Evolutionary conservation across 92 coral and sea anemone species (phyloP), one percentile per base, ranked within the genome.

Genomic region (Chrysogorgia sp.): DNA sequence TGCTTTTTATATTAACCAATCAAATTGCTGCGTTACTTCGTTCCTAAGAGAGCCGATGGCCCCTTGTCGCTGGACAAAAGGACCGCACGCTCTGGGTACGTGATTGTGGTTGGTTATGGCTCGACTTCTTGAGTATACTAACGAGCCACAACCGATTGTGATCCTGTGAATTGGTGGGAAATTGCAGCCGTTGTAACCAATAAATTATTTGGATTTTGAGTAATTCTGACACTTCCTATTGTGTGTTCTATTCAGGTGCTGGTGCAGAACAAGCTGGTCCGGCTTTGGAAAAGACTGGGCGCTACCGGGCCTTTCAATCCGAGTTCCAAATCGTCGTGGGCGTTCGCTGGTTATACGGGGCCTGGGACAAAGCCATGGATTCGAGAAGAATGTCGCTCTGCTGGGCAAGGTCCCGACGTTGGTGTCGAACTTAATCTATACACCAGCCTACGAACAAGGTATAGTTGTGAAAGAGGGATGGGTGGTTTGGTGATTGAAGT

Each of bases 401-500:
- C 96, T 22, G 91, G 89, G 66, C 90, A 90, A 10, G 98, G 98
- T 15, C 98, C 98, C 98, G 1, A 76, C 98, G 20, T 86, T 93
- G 37, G 92, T 93, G 60, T 88, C 92, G 0, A 91, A 91, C 56
- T 77, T 93, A 13, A 93, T 93, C 24, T 96, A 96, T 1, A 93
- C 98, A 12, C 98, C 98, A 4, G 98, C 98, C 10, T 90, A 92
- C 2, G 96, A 93, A 76, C 89, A 90, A 87, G 98, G 98, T 93
- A 62, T 47, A 37, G n/a, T 15, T 7, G 67, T 5, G 8, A 59
- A 59, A 3, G n/a, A 5, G 25, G 8, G 59, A 45, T 20, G 14
- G 31, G 12, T 6, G n/a, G 53, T 47, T n/a, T 2, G 53, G n/a
- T 2, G 53, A 6, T 47, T 6, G 8, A 62, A 10, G 69, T 2